Evolutionary conservation across 2,797 vertebrate genomes (phyloP).

Genomic region (Alcedo quadribrachys): DNA sequence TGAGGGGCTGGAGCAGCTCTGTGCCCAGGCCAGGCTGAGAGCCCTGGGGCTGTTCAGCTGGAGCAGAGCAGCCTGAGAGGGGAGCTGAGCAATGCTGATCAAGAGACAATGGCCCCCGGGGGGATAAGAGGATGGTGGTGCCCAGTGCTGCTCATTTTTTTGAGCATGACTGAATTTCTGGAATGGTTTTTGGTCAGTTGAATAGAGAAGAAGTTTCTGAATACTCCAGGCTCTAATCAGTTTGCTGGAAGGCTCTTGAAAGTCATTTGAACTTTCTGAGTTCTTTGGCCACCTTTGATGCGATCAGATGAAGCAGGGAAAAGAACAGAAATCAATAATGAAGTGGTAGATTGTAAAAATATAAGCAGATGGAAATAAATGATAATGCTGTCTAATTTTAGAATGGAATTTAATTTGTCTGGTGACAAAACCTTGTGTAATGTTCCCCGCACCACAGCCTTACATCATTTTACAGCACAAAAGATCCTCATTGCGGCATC

Average conservation of each 20-base stretch:
- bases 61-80: no score
- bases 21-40: no score
- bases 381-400: neutral
- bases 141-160: no score
- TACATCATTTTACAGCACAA: neutral
- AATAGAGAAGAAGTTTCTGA: neutral
- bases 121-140: no score
- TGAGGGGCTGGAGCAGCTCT: no score
- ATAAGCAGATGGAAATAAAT: neutral
- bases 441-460: neutral
- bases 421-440: neutral
- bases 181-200: accelerated
- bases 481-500: neutral
- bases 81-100: no score
- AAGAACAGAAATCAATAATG: neutral
- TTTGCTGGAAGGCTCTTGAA: neutral
- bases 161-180: neutral
- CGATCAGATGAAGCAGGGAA: neutral
- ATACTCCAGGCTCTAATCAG: accelerated
- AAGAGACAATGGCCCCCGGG: no score
- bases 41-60: no score
- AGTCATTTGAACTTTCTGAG: neutral
- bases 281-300: neutral
- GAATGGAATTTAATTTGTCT: neutral
- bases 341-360: neutral